Percentiles rank a stretch among this genome's conserved stretches.
phyloP scores from a whole-genome alignment of 2,113 vertebrate species.

The Oncorhynchus gorbuscha region DNA sequence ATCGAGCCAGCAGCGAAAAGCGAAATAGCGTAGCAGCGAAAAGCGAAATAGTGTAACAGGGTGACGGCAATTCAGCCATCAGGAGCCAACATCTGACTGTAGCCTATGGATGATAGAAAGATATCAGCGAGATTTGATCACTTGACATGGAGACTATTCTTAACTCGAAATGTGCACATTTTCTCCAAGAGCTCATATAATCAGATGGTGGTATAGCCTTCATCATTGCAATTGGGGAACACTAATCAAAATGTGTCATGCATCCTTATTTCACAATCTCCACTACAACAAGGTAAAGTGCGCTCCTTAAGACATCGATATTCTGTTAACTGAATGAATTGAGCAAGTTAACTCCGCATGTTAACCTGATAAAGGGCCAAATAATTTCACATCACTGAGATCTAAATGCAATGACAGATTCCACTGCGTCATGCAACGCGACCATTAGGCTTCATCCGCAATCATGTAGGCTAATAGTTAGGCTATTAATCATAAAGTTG shows the following conservation, averaged over 20 bases:
- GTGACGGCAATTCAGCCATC: neutral
- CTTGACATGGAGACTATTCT: neutral
- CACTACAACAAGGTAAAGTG: neutral
- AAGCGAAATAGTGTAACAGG: neutral
- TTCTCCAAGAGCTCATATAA: neutral
- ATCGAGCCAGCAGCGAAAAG: neutral
- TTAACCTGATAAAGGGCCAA: neutral
- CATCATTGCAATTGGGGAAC: neutral
- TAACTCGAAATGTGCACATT: neutral
- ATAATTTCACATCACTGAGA: neutral
- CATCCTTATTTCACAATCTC: neutral
- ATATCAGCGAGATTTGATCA: neutral
- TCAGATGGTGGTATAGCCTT: neutral
- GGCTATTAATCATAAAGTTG: conserved; percentile 4
- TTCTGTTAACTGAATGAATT: no score
- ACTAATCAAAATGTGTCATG: no score
- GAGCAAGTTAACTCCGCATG: no score
- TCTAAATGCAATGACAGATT: neutral
- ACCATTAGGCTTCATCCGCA: conserved; percentile 13
- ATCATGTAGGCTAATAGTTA: conserved; percentile 42
- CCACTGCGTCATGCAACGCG: conserved; percentile 19
- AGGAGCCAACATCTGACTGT: neutral
- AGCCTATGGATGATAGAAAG: neutral
- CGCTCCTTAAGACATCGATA: neutral
- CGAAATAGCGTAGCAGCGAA: neutral